A percentile compares a stretch with the other conserved stretches of the same genome.
Conservation (phyloP, 2,113 vertebrate species). For the Gymnarchus niloticus region DNA sequence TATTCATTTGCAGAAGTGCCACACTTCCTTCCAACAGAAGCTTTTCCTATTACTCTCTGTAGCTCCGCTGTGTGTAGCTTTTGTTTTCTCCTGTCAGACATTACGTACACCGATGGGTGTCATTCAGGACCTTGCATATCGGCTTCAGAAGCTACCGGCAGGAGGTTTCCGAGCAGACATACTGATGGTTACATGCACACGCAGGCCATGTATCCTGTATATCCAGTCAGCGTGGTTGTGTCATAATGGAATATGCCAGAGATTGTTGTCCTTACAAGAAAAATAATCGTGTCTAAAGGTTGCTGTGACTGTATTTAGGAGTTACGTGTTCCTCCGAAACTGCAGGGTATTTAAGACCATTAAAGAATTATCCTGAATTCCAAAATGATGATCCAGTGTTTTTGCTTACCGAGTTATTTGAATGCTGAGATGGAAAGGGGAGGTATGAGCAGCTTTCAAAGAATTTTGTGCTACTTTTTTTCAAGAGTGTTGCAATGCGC, state of each 20-base stretch:
- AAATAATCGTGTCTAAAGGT: neutral
- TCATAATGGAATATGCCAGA: neutral
- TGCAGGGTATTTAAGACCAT: neutral
- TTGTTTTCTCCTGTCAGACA: neutral
- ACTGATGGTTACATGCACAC: neutral
- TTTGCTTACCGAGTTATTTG: neutral
- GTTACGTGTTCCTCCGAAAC: neutral
- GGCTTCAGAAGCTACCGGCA: neutral
- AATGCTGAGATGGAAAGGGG: neutral
- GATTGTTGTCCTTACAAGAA: conserved; percentile 4
- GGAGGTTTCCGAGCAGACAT: neutral
- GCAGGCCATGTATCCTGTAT: neutral
- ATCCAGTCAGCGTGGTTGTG: neutral
- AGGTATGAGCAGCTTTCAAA: neutral
- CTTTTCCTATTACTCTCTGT: neutral
- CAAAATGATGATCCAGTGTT: neutral
- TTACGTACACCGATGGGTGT: neutral
- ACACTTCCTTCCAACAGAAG: neutral
- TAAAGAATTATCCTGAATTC: neutral
- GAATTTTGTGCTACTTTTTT: neutral
- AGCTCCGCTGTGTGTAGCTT: neutral
- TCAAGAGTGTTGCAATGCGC: neutral
- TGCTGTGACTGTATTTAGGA: neutral
- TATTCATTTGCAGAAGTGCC: neutral
- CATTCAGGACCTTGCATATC: neutral